Evolutionary conservation across 2,113 vertebrate species (phyloP).

Genomic region (Oreocharis arfaki): DNA sequence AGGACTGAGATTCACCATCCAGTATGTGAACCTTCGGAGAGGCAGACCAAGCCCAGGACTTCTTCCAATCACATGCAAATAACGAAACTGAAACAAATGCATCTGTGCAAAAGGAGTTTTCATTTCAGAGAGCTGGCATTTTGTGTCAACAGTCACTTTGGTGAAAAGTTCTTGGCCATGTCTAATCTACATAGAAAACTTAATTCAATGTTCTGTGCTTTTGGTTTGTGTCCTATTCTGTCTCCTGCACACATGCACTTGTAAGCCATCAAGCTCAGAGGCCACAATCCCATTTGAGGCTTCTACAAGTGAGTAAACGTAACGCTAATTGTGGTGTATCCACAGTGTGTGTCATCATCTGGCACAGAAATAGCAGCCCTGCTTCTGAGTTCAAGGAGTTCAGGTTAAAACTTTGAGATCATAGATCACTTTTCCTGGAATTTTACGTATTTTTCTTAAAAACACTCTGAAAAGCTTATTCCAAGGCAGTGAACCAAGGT

Average conservation of each 20-base stretch:
- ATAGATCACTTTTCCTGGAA: neutral
- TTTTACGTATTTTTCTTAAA: neutral
- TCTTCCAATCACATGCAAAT: neutral
- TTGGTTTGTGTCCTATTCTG: neutral
- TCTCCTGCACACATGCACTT: neutral
- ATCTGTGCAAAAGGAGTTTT: neutral
- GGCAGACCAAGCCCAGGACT: neutral
- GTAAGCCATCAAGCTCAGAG: neutral
- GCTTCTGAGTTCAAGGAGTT: conserved; percentile 4
- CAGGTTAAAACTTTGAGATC: neutral
- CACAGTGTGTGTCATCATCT: neutral
- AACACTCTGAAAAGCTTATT: neutral
- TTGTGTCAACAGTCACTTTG: neutral
- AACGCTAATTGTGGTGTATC: neutral
- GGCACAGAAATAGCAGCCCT: neutral
- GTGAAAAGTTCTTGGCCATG: neutral
- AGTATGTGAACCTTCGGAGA: neutral
- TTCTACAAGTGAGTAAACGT: neutral
- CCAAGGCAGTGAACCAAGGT: neutral
- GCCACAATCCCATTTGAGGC: neutral
- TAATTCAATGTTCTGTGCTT: neutral
- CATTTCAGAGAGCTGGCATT: neutral
- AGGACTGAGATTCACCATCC: neutral
- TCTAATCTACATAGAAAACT: neutral
- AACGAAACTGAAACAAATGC: neutral